Evolutionary conservation across 2,113 vertebrate genomes (phyloP), one percentile per base, ranked within the genome.

Genomic region (Plecotus auritus): DNA sequence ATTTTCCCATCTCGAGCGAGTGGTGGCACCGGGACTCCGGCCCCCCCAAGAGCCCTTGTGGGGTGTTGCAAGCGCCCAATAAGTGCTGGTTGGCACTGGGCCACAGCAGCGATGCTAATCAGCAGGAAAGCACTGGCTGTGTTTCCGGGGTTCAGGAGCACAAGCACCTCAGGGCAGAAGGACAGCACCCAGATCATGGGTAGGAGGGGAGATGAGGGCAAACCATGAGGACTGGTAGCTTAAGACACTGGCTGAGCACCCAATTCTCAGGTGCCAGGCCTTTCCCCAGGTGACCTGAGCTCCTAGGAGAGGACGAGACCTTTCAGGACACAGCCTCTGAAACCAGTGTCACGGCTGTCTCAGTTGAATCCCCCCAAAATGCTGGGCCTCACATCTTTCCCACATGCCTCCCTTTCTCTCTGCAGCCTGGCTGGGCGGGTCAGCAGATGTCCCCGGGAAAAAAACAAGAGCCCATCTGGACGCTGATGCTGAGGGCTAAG

Each of bases 271-370:
- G 1, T 2, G 28, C n/a, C 64, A 22, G 70, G 32, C 26, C 49
- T 40, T 51, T 32, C 35, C 9, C 45, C 37, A 7, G 18, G n/a
- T 17, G 35, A 20, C 89, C 69, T 4, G 47, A 20, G 40, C n/a
- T 20, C 10, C 54, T 4, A 7, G 0, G 56, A 18, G 18, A n/a
- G 49, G 32, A 12, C 4, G 0, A 23, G n/a, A 40, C 13, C 16
- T 12, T 1, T 17, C 2, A 14, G 69, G 20, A 13, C 73, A 7
- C 1, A n/a, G 80, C 61, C 12, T 11, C 18, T 9, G 35, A 37
- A 16, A 51, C 30, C 0, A 7, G 35, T 14, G 5, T 42, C 45
- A 45, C 0, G 1, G 51, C 59, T 16, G 20, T 92, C 69, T 59
- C 0, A 0, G 54, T 14, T 23, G 42, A 85, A 73, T 32, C 45